A percentile compares a stretch with the other conserved stretches of the same genome.
Conservation (phyloP, 1,140 invertebrate genomes). For the Schlechtendalia chinensis region DNA sequence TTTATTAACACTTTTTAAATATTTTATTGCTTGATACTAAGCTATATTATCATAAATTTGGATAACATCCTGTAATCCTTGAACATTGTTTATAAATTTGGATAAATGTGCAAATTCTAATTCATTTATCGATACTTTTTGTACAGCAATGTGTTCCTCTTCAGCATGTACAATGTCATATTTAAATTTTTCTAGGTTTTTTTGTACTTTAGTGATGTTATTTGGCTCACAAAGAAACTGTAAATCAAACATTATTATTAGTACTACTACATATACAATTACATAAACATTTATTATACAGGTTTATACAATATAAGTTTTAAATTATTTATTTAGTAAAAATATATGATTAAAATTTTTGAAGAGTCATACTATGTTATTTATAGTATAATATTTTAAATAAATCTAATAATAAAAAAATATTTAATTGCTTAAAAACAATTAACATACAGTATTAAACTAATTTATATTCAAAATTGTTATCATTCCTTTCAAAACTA, state of each 20-base stretch:
- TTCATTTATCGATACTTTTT: conserved; percentile 30
- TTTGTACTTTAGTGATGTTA: background rate
- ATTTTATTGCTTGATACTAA: conserved; percentile 2
- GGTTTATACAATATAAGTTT: too few species aligned
- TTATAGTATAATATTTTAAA: too few species aligned
- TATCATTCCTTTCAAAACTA: too few species aligned
- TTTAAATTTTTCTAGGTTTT: conserved; percentile 24
- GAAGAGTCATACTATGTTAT: too few species aligned
- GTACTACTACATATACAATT: too few species aligned
- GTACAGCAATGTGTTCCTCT: conserved; percentile 16
- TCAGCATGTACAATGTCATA: conserved; percentile 27
- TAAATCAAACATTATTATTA: background rate
- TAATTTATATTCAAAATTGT: too few species aligned
- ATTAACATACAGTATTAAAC: too few species aligned
- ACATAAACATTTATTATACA: background rate
- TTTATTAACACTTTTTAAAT: conserved; percentile 8
- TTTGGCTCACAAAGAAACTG: conserved; percentile 42
- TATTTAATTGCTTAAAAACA: too few species aligned
- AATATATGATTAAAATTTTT: too few species aligned
- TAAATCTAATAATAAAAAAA: too few species aligned
- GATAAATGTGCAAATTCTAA: conserved; percentile 7
- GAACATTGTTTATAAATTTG: conserved; percentile 28
- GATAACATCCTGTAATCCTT: conserved; percentile 28
- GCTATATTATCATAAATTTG: conserved; percentile 30
- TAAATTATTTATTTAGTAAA: too few species aligned